Conservation (phyloP, 2,113 vertebrate genomes). For the Epinephelus fuscoguttatus region DNA sequence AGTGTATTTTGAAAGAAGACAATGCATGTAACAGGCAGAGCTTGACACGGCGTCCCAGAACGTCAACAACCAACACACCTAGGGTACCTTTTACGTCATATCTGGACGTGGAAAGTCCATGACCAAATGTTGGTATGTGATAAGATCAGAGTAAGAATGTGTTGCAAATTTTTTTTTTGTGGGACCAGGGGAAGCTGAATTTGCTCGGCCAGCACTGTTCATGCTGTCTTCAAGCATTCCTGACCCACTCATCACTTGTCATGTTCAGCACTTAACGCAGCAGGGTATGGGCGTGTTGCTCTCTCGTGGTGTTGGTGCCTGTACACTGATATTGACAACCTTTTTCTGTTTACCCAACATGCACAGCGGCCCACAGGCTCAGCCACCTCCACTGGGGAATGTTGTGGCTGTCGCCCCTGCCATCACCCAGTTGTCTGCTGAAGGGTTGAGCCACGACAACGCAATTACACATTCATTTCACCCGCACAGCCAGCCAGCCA, state of each 20-base stretch:
- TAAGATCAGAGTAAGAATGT: too few relatives aligned
- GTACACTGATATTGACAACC: slow-evolving; percentile 48
- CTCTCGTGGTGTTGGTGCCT: slow-evolving; percentile 40
- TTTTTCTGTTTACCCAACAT: slow-evolving; percentile 36
- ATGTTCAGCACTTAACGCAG: slow-evolving; percentile 35
- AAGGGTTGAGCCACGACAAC: slow-evolving; percentile 74
- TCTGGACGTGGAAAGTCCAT: too few relatives aligned
- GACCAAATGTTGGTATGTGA: too few relatives aligned
- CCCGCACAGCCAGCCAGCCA: slow-evolving; percentile 57
- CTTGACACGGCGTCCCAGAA: too few relatives aligned
- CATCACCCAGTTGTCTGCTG: slow-evolving; percentile 65
- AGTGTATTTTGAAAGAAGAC: too few relatives aligned
- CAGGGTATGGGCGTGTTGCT: slow-evolving; percentile 38
- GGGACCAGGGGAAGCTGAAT: too few relatives aligned
- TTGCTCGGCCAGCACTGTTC: too few relatives aligned
- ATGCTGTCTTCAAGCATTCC: background rate
- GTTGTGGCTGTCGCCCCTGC: slow-evolving; percentile 49
- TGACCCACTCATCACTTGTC: background rate
- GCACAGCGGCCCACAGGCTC: slow-evolving; percentile 23
- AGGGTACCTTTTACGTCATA: too few relatives aligned
- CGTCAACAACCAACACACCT: too few relatives aligned
- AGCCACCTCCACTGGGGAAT: slow-evolving; percentile 32
- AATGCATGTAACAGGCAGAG: too few relatives aligned
- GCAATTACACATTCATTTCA: slow-evolving; percentile 83
- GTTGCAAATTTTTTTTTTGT: too few relatives aligned